These are phyloP conservation scores for Capreolus pygargus DNA, from an alignment of 2,113 vertebrate species.

Conservation along the genomic window DNA sequence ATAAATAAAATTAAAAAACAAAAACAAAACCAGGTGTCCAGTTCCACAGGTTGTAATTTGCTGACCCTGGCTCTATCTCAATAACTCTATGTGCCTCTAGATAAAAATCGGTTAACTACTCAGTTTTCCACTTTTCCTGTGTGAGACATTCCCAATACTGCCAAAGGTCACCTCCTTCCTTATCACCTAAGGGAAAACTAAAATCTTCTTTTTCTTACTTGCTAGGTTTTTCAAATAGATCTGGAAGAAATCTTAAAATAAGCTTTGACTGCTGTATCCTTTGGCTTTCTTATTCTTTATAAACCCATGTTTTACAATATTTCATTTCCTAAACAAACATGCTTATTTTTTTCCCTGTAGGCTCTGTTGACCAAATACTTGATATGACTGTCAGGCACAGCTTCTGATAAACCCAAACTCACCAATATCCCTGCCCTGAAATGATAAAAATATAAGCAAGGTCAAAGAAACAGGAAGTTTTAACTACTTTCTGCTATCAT, in stretches of 20 bases:
- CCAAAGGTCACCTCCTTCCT: background rate
- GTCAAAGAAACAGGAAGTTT: background rate
- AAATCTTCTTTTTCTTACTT: background rate
- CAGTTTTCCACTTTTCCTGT: background rate
- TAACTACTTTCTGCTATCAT: background rate
- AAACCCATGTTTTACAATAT: background rate
- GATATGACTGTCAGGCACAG: background rate
- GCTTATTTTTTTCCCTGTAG: background rate
- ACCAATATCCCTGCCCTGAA: background rate
- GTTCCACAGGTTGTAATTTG: background rate
- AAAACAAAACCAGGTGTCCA: background rate
- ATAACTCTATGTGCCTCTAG: background rate
- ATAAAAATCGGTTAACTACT: background rate
- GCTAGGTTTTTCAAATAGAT: background rate
- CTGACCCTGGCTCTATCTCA: background rate
- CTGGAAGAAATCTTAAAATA: background rate
- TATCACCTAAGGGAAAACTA: background rate
- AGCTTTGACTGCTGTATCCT: background rate
- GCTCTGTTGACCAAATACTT: background rate
- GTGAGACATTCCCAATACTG: background rate
- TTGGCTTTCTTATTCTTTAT: background rate
- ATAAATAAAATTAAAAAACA: background rate
- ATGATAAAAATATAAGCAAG: background rate
- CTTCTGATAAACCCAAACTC: background rate
- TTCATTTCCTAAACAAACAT: constrained; percentile 26